A percentile compares a stretch with the other conserved stretches of the same genome.
These are phyloP conservation scores for Diorhabda carinulata DNA, from an alignment of 1,140 invertebrate species.

Conservation along the genomic window DNA sequence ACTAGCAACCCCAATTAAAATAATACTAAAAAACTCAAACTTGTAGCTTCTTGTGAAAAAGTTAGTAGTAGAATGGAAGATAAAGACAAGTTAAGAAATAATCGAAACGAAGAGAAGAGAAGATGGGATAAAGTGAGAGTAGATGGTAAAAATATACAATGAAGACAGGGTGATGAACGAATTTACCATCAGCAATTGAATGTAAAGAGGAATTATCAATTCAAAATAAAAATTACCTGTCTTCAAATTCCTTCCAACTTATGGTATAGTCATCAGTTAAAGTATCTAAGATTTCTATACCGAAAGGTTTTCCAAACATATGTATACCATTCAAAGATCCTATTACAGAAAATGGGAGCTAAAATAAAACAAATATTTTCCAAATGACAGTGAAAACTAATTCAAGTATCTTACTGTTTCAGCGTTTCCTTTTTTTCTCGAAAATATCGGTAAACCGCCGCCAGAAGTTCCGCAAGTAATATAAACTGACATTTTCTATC, in stretches of 20 bases:
- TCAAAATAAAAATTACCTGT: slow-evolving; percentile 33
- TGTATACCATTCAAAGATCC: slow-evolving; percentile 82
- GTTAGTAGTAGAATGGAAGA: no score
- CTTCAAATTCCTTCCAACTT: slow-evolving; percentile 69
- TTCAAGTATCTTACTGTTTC: slow-evolving; percentile 54
- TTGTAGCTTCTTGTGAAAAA: no score
- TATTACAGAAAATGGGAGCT: slow-evolving; percentile 75
- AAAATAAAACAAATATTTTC: slow-evolving; percentile 35
- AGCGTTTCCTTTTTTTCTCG: slow-evolving; percentile 62
- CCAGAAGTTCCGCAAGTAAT: slow-evolving; percentile 65
- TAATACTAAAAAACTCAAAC: slow-evolving; percentile 51
- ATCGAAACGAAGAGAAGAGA: no score
- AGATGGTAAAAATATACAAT: no score
- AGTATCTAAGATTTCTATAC: slow-evolving; percentile 62
- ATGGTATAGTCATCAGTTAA: slow-evolving; percentile 65
- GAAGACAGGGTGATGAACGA: no score
- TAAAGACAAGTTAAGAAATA: no score
- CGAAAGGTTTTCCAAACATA: slow-evolving; percentile 73
- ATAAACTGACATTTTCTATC: slow-evolving; percentile 58
- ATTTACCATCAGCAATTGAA: no score
- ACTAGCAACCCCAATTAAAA: slow-evolving; percentile 63
- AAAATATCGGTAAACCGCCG: slow-evolving; percentile 69
- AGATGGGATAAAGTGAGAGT: no score
- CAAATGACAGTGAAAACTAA: background rate
- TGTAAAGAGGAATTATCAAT: no score